These are phyloP conservation scores for Tapirus indicus DNA, from an alignment of 2,797 vertebrate genomes.

Conservation along the genomic window DNA sequence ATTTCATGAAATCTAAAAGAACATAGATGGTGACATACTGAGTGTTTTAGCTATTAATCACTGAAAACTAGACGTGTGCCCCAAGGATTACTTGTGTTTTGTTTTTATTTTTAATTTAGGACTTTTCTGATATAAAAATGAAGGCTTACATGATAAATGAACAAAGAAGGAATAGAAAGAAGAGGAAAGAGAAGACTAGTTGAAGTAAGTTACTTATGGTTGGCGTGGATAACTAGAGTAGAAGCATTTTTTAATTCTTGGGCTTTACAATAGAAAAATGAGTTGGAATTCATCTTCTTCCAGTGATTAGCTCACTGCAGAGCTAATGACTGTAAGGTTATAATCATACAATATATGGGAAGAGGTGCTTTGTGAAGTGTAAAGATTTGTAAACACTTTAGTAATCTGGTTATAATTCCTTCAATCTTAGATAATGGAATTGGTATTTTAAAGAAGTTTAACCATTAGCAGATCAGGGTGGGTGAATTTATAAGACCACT, in stretches of 20 bases:
- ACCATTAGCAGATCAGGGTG: neutral
- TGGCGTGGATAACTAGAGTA: neutral
- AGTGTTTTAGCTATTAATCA: neutral
- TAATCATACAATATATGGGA: neutral
- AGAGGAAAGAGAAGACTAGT: neutral
- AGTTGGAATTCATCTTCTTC: neutral
- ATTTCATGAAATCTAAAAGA: neutral
- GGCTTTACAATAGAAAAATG: neutral
- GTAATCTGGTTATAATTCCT: neutral
- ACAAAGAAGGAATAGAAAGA: neutral
- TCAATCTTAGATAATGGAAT: neutral
- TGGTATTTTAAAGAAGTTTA: constrained; percentile 32
- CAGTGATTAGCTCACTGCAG: neutral
- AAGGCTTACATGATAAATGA: neutral
- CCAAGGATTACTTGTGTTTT: neutral
- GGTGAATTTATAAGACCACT: neutral
- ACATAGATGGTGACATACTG: neutral
- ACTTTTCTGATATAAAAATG: neutral
- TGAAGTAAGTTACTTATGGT: neutral
- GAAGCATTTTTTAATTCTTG: neutral
- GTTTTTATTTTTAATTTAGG: neutral
- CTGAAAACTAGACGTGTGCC: neutral
- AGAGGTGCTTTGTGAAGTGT: neutral
- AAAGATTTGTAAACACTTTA: neutral
- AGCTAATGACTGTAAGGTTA: neutral